These are phyloP conservation scores for Lacanobia oleracea DNA, from an alignment of 2,888 invertebrate species.

Conservation along the genomic window DNA sequence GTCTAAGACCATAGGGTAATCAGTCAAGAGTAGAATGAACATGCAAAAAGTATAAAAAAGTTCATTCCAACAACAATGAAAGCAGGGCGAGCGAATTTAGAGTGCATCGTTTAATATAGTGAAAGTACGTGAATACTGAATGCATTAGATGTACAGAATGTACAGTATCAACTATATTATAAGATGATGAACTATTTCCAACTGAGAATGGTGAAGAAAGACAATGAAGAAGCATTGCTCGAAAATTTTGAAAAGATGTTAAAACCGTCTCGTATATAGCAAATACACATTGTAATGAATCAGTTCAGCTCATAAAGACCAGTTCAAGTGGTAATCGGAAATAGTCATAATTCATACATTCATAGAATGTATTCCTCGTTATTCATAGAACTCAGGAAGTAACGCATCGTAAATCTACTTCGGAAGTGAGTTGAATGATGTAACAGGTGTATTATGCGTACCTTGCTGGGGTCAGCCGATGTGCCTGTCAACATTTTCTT, in stretches of 20 bases:
- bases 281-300: conserved; percentile 13
- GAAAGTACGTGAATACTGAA: conserved; percentile 38
- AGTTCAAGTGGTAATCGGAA: conserved; percentile 48
- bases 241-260: conserved; percentile 29
- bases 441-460: conserved; percentile 63
- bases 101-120: conserved; percentile 52
- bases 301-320: conserved; percentile 26
- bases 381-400: conserved; percentile 57
- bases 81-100: conserved; percentile 78
- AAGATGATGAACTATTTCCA: conserved; percentile 37
- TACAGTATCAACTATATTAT: conserved; percentile 39
- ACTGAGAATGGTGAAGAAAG: conserved; percentile 36
- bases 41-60: conserved; percentile 71
- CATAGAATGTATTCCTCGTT: conserved; percentile 47
- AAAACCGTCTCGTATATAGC: not conserved
- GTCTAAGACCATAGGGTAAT: conserved; percentile 32
- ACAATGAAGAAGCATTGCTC: conserved; percentile 57
- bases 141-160: conserved; percentile 34
- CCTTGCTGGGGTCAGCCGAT: conserved; percentile 87
- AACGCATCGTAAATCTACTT: conserved; percentile 51
- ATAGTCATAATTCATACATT: conserved; percentile 57
- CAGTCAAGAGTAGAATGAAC: conserved; percentile 64
- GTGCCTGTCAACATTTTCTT: conserved; percentile 96
- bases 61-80: conserved; percentile 78
- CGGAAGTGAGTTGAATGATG: conserved; percentile 47